These are phyloP conservation scores for Rhabdomys pumilio DNA, from an alignment of 2,797 vertebrate species.

Conservation along the genomic window DNA sequence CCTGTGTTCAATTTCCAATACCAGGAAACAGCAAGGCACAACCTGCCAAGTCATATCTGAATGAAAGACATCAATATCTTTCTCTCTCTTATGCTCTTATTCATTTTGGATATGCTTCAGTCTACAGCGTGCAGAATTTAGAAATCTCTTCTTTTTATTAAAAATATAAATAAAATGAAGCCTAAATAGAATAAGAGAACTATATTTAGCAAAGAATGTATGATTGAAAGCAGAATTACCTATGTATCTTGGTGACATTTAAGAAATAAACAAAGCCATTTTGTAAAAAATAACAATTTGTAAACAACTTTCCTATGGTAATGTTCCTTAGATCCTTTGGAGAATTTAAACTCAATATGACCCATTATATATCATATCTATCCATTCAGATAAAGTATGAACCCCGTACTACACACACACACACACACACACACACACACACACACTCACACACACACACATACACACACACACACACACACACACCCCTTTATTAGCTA, in stretches of 20 bases:
- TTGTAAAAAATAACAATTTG: background rate
- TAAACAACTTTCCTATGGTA: background rate
- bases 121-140: constrained; percentile 65
- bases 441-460: background rate
- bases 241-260: background rate
- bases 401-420: background rate
- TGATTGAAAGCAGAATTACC: background rate
- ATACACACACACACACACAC: background rate
- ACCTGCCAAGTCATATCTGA: constrained; percentile 75
- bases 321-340: background rate
- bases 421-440: background rate
- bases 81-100: background rate
- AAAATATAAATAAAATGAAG: background rate
- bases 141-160: constrained; percentile 34
- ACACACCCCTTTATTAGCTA: background rate
- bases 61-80: constrained; percentile 69
- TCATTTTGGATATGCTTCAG: background rate
- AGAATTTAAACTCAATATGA: constrained; percentile 8
- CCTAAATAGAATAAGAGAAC: background rate
- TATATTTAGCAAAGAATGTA: background rate
- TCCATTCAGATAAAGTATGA: background rate
- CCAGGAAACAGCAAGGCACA: constrained; percentile 13
- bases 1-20: background rate
- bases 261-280: background rate
- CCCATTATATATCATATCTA: background rate